Percentiles rank a stretch among this genome's conserved stretches.
These are phyloP conservation scores for Eupithecia abbreviata DNA, from an alignment of 2,888 invertebrate species.

Conservation along the genomic window DNA sequence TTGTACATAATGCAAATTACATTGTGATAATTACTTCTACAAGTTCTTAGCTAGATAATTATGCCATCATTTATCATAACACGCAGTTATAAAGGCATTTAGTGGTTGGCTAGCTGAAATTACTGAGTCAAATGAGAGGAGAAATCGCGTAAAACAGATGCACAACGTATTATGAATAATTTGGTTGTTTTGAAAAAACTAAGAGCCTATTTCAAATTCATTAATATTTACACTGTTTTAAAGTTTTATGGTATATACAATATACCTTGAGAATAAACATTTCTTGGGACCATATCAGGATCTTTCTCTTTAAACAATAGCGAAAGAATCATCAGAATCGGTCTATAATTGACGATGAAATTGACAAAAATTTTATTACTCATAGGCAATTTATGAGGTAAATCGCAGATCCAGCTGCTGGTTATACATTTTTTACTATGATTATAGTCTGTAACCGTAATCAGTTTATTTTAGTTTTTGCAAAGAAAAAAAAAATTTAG, in stretches of 20 bases:
- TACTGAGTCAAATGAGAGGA: neutral
- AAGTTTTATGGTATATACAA: too few relatives aligned
- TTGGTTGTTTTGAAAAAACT: neutral
- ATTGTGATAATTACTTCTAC: conserved; percentile 30
- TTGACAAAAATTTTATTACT: too few relatives aligned
- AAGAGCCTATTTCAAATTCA: neutral
- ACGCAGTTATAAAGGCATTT: neutral
- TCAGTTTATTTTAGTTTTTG: neutral
- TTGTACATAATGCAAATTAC: conserved; percentile 41
- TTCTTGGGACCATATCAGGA: too few relatives aligned
- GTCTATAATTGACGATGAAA: too few relatives aligned
- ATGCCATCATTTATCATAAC: conserved; percentile 3
- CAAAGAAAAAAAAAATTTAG: neutral
- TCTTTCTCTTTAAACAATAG: too few relatives aligned
- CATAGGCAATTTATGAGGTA: neutral
- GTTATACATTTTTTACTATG: neutral
- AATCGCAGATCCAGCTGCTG: neutral
- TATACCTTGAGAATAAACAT: too few relatives aligned
- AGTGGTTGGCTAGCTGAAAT: neutral
- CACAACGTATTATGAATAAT: neutral
- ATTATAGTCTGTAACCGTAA: neutral
- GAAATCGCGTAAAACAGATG: neutral
- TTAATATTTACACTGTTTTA: neutral
- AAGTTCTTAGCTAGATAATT: neutral
- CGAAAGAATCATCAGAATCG: too few relatives aligned